Evolutionary conservation across 2,888 invertebrate genomes (phyloP).

Genomic region (Conchocele bisecta): DNA sequence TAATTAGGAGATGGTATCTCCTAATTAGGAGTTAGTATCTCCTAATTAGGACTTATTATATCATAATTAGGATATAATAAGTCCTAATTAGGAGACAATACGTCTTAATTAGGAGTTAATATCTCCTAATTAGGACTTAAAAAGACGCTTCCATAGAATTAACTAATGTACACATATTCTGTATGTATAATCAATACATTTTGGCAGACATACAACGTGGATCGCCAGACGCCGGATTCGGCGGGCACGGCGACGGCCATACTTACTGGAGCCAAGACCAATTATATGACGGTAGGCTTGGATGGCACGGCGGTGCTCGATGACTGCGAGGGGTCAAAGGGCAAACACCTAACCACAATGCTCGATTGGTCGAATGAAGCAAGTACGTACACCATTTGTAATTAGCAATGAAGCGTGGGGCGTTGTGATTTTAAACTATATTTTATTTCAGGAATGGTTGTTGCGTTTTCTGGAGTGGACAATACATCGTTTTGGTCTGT

Average conservation of each 20-base stretch:
- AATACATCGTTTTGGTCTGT: neutral
- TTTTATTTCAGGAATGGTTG: neutral
- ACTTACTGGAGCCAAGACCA: constrained; percentile 92
- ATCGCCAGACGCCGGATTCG: constrained; percentile 94
- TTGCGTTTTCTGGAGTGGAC: neutral
- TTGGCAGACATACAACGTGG: constrained; percentile 94
- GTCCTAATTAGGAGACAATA: too few species aligned
- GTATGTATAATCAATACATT: too few species aligned
- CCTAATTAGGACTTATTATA: too few species aligned
- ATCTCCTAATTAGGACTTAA: too few species aligned
- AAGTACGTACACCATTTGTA: constrained; percentile 57
- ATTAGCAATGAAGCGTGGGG: neutral
- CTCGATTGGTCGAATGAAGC: constrained; percentile 61
- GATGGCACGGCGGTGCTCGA: constrained; percentile 86
- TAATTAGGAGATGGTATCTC: too few species aligned
- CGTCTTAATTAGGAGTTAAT: too few species aligned
- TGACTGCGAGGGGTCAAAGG: constrained; percentile 85
- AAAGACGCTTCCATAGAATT: too few species aligned
- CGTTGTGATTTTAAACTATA: too few species aligned
- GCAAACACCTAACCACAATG: constrained; percentile 59
- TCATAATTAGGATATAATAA: too few species aligned
- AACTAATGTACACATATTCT: too few species aligned
- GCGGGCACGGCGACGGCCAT: constrained; percentile 94
- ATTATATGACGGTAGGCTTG: constrained; percentile 91
- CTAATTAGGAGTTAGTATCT: too few species aligned